Base-by-base conservation (phyloP, 2,113 vertebrate species). In the Anarrhichthys ocellatus region DNA sequence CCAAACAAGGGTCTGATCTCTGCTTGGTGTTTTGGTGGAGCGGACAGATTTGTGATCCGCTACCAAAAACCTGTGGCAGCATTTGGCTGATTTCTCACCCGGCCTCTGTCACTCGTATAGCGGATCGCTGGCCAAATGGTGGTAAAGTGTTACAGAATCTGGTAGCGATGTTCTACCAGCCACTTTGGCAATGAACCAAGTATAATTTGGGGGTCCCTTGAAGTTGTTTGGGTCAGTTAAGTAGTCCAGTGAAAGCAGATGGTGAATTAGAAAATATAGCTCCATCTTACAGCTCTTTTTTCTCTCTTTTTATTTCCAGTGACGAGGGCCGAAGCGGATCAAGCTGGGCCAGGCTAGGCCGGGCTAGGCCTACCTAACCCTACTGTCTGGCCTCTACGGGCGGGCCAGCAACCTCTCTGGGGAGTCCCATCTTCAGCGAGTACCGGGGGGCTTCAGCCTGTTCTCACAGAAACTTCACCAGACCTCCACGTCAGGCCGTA, bases 311-410 rank as follows among this genome's bases (percentile, higher is more conserved):
- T 78, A 9, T 80, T 86, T 86, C 8, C 73, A 92, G 92, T 8
- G 15, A 89, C 63, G 74, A 86, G 72, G 48, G 62, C n/a, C 13
- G 22, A 56, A 73, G 73, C 11, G 62, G 88, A 85, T 68, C 52
- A 13, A 84, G 84, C 86, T 40, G 62, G 88, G 14, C 73, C 82
- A 6, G 88, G 85, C 81, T 48, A 27, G 85, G 74, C 82, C 80
- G 6, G 89, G 84, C 81, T 52, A 36, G 87, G 74, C 82, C 82
- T 76, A 42, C 58, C 86, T 73, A 81, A 86, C 63, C 85, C 54
- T 38, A 67, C 78, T 77, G 74, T 76, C 82, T 88, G 85, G 88
- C 80, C 70, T 1, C 73, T 32, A 32, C 82, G 27, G 81, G 71
- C 50, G 1, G 75, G 66, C 64, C 82, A 73, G 69, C 42, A 14